phyloP scores from a whole-genome alignment of 1,140 invertebrate species.

The Calliopsis andreniformis region DNA sequence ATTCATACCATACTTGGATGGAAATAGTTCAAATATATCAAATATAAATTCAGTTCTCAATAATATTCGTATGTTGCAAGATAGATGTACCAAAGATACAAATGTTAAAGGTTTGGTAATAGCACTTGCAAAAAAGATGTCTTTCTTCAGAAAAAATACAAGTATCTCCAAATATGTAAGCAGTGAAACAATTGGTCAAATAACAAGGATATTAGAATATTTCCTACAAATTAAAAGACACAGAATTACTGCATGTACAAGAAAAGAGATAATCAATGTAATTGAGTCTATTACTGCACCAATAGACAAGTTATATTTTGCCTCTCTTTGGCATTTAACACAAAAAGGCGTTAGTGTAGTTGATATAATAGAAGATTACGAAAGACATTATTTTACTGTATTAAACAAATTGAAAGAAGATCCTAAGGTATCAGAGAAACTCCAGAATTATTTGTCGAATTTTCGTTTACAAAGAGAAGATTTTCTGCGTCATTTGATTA shows the following conservation, averaged over 20 bases:
- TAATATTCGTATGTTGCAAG: constrained; percentile 41
- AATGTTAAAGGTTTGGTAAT: constrained; percentile 17
- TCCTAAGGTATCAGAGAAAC: constrained; percentile 4
- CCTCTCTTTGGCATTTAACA: constrained; percentile 12
- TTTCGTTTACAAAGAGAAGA: constrained; percentile 57
- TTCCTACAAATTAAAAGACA: constrained; percentile 7
- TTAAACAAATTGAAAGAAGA: constrained; percentile 45
- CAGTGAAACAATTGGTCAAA: constrained; percentile 46
- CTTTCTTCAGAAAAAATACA: constrained; percentile 39
- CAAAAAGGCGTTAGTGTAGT: constrained; percentile 32
- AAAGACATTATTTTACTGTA: constrained; percentile 63
- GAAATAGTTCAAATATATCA: constrained; percentile 29
- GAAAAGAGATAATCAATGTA: constrained; percentile 8
- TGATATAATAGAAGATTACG: constrained; percentile 68
- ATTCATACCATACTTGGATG: constrained; percentile 65
- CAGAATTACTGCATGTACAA: background rate
- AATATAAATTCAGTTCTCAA: constrained; percentile 54
- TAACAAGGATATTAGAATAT: constrained; percentile 44
- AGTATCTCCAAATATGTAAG: constrained; percentile 32
- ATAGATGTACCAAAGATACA: constrained; percentile 18
- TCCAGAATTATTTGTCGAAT: constrained; percentile 20
- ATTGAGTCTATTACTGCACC: constrained; percentile 64
- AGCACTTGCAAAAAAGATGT: constrained; percentile 56
- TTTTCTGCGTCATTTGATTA: constrained; percentile 69
- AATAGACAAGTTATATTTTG: constrained; percentile 67